phyloP scores from a whole-genome alignment of 2,797 vertebrate genomes.

The Poeciliopsis paucimaculata region DNA sequence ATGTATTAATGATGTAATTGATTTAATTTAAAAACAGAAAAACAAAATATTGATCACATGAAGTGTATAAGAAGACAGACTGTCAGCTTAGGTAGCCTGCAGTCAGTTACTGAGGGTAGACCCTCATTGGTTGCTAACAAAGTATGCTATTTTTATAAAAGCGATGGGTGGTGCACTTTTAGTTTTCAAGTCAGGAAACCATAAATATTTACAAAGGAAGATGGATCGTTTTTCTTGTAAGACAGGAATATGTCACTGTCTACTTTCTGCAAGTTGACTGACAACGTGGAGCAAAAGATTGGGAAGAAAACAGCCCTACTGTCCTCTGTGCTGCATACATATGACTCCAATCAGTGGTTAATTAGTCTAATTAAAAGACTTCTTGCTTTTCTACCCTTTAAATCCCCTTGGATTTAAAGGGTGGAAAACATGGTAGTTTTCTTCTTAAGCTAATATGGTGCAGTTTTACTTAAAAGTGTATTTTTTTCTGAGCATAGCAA shows the following conservation, averaged over 20 bases:
- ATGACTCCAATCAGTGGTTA: neutral
- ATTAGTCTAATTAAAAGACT: neutral
- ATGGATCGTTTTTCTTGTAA: neutral
- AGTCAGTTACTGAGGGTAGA: neutral
- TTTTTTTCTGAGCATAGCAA: neutral
- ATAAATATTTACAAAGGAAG: neutral
- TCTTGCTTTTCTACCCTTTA: neutral
- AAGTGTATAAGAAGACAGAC: neutral
- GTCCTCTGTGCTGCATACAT: neutral
- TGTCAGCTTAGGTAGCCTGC: neutral
- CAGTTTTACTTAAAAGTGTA: neutral
- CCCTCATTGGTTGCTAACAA: neutral
- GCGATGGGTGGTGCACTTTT: neutral
- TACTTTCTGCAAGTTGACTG: neutral
- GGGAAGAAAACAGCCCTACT: neutral
- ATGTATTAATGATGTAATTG: neutral
- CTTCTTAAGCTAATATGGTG: neutral
- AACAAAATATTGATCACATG: neutral
- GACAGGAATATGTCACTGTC: neutral
- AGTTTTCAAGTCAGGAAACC: neutral
- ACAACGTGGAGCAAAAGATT: neutral
- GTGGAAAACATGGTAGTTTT: neutral
- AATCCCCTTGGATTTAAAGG: neutral
- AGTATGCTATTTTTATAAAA: no score
- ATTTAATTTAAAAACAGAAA: neutral